Conservation (phyloP, 2,888 invertebrate species). For the Drosophila acutilabella region DNA sequence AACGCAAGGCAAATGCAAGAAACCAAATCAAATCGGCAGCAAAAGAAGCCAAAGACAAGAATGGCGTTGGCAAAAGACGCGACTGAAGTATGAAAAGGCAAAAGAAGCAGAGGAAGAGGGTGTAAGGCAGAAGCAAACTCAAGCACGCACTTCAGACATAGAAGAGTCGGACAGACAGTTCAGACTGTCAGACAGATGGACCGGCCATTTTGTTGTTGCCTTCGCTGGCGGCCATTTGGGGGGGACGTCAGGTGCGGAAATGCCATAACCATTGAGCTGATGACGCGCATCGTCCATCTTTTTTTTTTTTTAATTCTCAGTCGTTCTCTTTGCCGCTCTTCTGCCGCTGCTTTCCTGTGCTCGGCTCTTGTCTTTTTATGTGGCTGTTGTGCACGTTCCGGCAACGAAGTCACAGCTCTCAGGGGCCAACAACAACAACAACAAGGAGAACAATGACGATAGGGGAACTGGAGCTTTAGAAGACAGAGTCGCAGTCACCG, state of each 20-base stretch:
- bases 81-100: slow-evolving; percentile 37
- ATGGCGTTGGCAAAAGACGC: slow-evolving; percentile 30
- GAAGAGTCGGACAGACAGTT: slow-evolving; percentile 37
- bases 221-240: slow-evolving; percentile 32
- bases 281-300: slow-evolving; percentile 67
- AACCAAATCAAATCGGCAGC: slow-evolving; percentile 69
- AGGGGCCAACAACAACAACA: slow-evolving; percentile 18
- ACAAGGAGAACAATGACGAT: slow-evolving; percentile 11
- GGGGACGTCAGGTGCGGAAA: slow-evolving; percentile 64
- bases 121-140: slow-evolving; percentile 50
- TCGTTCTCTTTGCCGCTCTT: not conserved
- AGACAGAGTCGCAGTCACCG: not conserved
- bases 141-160: slow-evolving; percentile 76
- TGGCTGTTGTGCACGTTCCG: slow-evolving; percentile 71
- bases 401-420: slow-evolving; percentile 39
- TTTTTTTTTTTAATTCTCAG: not conserved
- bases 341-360: not conserved
- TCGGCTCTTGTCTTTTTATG: slow-evolving; percentile 4
- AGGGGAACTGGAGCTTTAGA: slow-evolving; percentile 5
- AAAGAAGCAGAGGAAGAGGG: slow-evolving; percentile 28
- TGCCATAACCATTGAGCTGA: slow-evolving; percentile 66
- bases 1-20: slow-evolving; percentile 72
- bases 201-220: slow-evolving; percentile 57
- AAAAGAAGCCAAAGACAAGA: slow-evolving; percentile 48
- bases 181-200: slow-evolving; percentile 57